Evolutionary conservation across 2,888 invertebrate species (phyloP), one percentile per base, ranked within the genome.

Genomic region (Eupithecia inturbata): DNA sequence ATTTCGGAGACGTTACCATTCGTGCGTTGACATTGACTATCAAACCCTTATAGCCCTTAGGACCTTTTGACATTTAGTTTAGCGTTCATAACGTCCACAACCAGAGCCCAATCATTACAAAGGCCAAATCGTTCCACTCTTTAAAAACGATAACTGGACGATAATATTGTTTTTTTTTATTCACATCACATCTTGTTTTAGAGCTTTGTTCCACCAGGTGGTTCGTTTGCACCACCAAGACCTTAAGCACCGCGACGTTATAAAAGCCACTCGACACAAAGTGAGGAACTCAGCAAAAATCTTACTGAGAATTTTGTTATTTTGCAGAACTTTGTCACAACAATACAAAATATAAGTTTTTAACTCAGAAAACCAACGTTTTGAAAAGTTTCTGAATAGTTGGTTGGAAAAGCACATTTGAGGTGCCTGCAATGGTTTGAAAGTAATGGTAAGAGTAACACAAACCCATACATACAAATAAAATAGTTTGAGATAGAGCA

Each of bases 291-390:
- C 39, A 39, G 66, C 39, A 39, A 64, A 62, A 64, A 64, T 16
- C n/a, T 64, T 39, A 66, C 22, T 57, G 14, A 57, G 57, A 57
- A 57, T 57, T 49, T n/a, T 53, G 49, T 28, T 33, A 68, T 57
- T 53, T 68, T 36, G 45, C 68, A 49, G 26, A 33, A 66, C 66
- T 66, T 66, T 26, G 39, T 39, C 26, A 67, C 41, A 28, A 67
- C 39, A 67, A 28, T 41, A 19, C 31, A 64, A 31, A 36, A 36
- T 33, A 36, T 64, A 36, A 66, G 26, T 66, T 53, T 66, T 36
- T 16, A 39, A 39, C 39, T 36, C 64, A n/a, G n/a, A 39, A 36
- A 39, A 41, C 14, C 39, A 39, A 66, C 39, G 22, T 66, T 66
- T 64, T 36, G 64, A 26, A 64, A 64, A 39, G 22, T 39, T 66